These are phyloP conservation scores for Tetragnatha montana DNA, from an alignment of 2,888 invertebrate species.

Conservation along the genomic window DNA sequence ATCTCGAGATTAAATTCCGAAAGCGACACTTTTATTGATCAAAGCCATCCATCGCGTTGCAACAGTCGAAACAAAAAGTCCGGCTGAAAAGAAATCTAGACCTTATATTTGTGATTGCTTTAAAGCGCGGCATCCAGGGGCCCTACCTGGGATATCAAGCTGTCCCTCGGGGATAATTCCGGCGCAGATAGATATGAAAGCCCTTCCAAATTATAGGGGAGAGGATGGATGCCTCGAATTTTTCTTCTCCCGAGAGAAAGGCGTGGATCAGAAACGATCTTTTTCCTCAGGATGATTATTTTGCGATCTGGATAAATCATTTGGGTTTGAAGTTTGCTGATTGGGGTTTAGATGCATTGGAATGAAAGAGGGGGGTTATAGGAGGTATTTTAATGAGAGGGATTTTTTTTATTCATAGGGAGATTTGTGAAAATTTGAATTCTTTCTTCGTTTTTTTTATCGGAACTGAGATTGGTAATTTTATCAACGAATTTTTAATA, in stretches of 20 bases:
- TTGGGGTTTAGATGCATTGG: not conserved
- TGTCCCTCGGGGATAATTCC: not conserved
- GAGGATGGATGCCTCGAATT: slow-evolving; percentile 18
- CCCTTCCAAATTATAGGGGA: not conserved
- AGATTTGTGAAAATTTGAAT: no score
- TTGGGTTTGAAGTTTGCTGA: not conserved
- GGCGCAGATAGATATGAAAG: not conserved
- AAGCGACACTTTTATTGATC: not conserved
- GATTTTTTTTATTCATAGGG: no score
- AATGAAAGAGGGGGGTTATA: not conserved
- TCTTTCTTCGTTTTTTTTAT: no score
- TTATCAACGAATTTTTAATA: no score
- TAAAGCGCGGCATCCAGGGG: not conserved
- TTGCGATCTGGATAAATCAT: not conserved
- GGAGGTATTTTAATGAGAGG: no score
- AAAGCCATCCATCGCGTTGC: not conserved
- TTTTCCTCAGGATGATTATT: not conserved
- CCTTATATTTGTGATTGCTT: not conserved
- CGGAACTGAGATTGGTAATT: no score
- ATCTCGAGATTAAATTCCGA: not conserved
- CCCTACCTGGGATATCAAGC: not conserved
- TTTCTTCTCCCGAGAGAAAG: not conserved
- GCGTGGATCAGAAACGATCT: not conserved
- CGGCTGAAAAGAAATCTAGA: not conserved
- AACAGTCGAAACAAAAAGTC: not conserved